A percentile compares a stretch with the other conserved stretches of the same genome.
These are phyloP conservation scores for Isurus oxyrinchus DNA, from an alignment of 2,113 vertebrate species.

Conservation along the genomic window DNA sequence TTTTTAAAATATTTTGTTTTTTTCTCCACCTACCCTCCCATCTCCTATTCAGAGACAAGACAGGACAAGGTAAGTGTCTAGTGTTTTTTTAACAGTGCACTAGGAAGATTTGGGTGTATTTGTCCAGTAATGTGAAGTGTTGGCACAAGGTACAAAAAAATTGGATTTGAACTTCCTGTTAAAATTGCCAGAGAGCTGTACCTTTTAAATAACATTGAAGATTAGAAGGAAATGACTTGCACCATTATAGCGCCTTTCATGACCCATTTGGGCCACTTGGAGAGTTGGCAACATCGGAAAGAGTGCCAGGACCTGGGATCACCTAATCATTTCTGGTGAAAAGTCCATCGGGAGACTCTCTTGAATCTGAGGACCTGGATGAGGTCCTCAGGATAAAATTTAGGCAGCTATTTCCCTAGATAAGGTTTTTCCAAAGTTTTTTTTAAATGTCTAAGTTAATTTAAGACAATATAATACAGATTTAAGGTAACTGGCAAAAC, in stretches of 20 bases:
- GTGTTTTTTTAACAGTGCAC: not conserved
- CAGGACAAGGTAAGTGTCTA: slow-evolving; percentile 72
- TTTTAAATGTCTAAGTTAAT: not conserved
- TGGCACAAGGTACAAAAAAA: not conserved
- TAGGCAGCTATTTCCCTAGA: not conserved
- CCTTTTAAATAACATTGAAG: not conserved
- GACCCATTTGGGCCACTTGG: not conserved
- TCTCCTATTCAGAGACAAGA: slow-evolving; percentile 60
- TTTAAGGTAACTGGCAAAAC: not conserved
- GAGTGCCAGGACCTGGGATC: not conserved
- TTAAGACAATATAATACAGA: not conserved
- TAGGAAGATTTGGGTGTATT: not conserved
- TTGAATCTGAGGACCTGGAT: not conserved
- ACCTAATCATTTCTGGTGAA: not conserved
- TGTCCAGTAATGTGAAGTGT: not conserved
- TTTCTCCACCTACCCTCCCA: not conserved
- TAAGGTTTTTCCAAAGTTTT: not conserved
- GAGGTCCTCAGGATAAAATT: too few species aligned
- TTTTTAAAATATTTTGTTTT: slow-evolving; percentile 38
- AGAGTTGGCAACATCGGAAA: not conserved
- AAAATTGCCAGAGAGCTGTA: not conserved
- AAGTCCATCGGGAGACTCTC: not conserved
- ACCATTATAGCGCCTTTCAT: not conserved
- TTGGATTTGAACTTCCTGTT: not conserved
- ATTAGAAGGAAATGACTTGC: not conserved